Evolutionary conservation across 2,888 invertebrate genomes (phyloP), one percentile per base, ranked within the genome.

Genomic region (Tetanocera ferruginea): DNA sequence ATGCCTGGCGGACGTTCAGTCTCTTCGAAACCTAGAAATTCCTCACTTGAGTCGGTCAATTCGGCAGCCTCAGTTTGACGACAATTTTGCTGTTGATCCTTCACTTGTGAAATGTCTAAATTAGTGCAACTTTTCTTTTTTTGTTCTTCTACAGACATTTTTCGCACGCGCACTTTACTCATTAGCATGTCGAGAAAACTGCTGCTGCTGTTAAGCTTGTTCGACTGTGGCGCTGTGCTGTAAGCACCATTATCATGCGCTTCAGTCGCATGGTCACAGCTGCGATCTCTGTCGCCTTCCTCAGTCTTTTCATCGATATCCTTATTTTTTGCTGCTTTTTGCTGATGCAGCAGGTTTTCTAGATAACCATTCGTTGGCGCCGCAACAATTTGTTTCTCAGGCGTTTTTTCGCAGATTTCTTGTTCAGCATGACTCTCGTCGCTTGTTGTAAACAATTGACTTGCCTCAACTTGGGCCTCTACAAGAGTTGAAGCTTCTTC

Each of bases 21-120:
- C 11, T 90, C 89, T 34, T 86, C 87, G 73, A 89, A 89, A n/a
- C 89, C 90, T 5, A 87, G 83, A 75, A 89, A 89, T 70, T 87
- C 89, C 49, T 83, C 82, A 19, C 81, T 79, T 3, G 83, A 82
- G 77, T 82, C 83, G 51, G 80, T 79, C 3, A 80, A 82, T 76
- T 77, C 49, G 49, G 34, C 11, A 69, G 14, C n/a, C 49, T 28
- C 70, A 70, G 19, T 28, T 17, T 23, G 57, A 9, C 8, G 62
- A n/a, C 6, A 55, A n/a, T 19, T 43, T 34, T 19, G 37, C 49
- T 64, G 37, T 28, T 62, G 17, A n/a, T 31, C 9, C 34, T 69
- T 70, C 17, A 19, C 23, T 14, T 49, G 66, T 8, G 52, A 6
- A 19, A n/a, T 1, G 1, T 75, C 75, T 5, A 14, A 3, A 17